Evolutionary conservation across 2,888 invertebrate genomes (phyloP).

Genomic region (Saturnia japonica): DNA sequence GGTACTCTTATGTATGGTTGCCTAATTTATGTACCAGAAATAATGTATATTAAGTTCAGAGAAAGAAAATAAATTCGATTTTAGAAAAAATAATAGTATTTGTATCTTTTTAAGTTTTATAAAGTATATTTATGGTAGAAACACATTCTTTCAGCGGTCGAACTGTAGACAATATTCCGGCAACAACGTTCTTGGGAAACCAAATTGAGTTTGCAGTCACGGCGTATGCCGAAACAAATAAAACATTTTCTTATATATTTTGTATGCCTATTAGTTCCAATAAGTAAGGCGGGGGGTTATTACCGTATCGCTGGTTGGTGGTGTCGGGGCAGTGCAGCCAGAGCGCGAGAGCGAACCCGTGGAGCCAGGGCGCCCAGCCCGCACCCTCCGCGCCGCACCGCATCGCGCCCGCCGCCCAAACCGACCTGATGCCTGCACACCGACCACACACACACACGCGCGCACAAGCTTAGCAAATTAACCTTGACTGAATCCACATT

Average conservation of each 20-base stretch:
- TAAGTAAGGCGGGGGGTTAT: neutral
- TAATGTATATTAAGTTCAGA: no score
- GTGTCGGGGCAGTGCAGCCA: constrained; percentile 77
- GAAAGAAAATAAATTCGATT: no score
- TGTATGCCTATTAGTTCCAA: no score
- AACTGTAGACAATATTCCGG: no score
- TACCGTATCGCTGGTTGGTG: constrained; percentile 33
- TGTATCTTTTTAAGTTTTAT: no score
- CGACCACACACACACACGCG: neutral
- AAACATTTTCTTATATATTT: no score
- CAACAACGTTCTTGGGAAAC: neutral
- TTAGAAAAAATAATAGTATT: no score
- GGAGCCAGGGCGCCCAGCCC: constrained; percentile 84
- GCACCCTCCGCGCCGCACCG: constrained; percentile 67
- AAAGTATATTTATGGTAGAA: no score
- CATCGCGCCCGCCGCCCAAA: constrained; percentile 64
- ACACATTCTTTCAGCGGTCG: no score
- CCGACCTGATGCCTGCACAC: constrained; percentile 53
- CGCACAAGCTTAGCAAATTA: neutral
- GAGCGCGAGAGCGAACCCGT: constrained; percentile 81
- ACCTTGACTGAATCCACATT: neutral
- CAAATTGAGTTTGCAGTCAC: neutral
- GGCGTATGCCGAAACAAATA: no score
- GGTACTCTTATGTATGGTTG: no score
- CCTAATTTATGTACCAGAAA: no score